Evolutionary conservation across 2,888 invertebrate genomes (phyloP).

Genomic region (Trissolcus japonicus): DNA sequence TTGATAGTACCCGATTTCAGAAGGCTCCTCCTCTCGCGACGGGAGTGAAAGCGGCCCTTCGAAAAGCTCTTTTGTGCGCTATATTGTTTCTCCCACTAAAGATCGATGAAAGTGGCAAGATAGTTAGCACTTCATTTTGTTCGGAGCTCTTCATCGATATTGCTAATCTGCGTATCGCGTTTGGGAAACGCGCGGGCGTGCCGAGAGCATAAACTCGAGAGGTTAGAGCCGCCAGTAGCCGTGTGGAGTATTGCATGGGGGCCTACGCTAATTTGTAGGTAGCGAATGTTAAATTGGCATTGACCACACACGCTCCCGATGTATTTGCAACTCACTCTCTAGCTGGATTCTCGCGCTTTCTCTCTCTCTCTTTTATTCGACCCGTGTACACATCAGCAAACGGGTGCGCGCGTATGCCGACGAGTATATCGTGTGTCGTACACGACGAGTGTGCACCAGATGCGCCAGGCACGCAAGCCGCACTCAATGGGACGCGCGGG

Average conservation of each 20-base stretch:
- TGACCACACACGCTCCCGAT: slow-evolving; percentile 64
- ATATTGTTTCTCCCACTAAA: slow-evolving; percentile 13
- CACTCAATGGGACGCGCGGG: slow-evolving; percentile 67
- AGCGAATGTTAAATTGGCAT: slow-evolving; percentile 69
- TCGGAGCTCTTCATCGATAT: slow-evolving; percentile 46
- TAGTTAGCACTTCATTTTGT: slow-evolving; percentile 49
- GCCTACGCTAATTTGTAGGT: slow-evolving; percentile 67
- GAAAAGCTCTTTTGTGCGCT: slow-evolving; percentile 22
- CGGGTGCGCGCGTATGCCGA: slow-evolving; percentile 35
- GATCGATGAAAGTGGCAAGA: slow-evolving; percentile 47
- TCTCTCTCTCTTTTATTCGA: slow-evolving; percentile 13
- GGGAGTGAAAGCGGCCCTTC: slow-evolving; percentile 16
- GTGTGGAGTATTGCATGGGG: slow-evolving; percentile 57
- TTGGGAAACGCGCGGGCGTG: slow-evolving; percentile 60
- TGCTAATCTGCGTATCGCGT: slow-evolving; percentile 52
- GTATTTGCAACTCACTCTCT: slow-evolving; percentile 50
- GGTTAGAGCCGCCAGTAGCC: slow-evolving; percentile 59
- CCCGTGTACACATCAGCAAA: slow-evolving; percentile 8
- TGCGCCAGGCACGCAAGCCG: slow-evolving; percentile 74
- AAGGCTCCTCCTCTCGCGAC: background rate
- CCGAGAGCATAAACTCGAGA: slow-evolving; percentile 65
- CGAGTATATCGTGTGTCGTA: slow-evolving; percentile 60
- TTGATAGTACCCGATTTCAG: slow-evolving; percentile 4
- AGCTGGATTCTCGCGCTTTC: slow-evolving; percentile 21
- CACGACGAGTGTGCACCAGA: slow-evolving; percentile 72